These are phyloP conservation scores for Picathartes gymnocephalus DNA, from an alignment of 2,113 vertebrate species.

Conservation along the genomic window DNA sequence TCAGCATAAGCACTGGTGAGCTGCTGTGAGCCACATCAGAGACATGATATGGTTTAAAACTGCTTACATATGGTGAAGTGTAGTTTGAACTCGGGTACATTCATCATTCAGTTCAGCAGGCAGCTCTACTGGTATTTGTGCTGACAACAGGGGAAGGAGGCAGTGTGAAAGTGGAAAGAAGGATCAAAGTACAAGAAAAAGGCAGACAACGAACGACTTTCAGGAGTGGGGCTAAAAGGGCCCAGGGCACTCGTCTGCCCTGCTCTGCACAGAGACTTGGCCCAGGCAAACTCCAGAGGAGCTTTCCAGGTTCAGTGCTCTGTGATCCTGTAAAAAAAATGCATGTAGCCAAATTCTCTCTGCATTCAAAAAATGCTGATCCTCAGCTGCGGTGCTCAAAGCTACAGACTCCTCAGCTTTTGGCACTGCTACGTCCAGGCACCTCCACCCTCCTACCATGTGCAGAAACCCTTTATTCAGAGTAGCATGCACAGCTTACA, in stretches of 20 bases:
- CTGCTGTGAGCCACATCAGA: neutral
- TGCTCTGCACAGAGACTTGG: neutral
- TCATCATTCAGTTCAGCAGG: neutral
- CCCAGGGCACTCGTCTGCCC: neutral
- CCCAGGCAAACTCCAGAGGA: neutral
- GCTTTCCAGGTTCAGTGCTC: neutral
- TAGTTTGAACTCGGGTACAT: neutral
- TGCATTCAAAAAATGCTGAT: neutral
- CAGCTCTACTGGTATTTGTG: neutral
- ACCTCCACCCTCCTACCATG: neutral
- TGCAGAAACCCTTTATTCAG: neutral
- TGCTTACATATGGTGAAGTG: neutral
- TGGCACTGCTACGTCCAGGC: neutral
- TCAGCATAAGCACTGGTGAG: neutral
- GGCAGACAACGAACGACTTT: neutral
- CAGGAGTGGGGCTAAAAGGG: neutral
- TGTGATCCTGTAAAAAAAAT: neutral
- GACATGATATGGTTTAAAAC: neutral
- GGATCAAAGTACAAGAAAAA: neutral
- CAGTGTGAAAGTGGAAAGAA: neutral
- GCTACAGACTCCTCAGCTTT: neutral
- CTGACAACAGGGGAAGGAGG: neutral
- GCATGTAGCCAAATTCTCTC: fast-evolving
- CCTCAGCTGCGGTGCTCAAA: neutral
- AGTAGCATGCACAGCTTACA: neutral